These are phyloP conservation scores for Eriocheir sinensis DNA, from an alignment of 1,140 invertebrate genomes.

Conservation along the genomic window DNA sequence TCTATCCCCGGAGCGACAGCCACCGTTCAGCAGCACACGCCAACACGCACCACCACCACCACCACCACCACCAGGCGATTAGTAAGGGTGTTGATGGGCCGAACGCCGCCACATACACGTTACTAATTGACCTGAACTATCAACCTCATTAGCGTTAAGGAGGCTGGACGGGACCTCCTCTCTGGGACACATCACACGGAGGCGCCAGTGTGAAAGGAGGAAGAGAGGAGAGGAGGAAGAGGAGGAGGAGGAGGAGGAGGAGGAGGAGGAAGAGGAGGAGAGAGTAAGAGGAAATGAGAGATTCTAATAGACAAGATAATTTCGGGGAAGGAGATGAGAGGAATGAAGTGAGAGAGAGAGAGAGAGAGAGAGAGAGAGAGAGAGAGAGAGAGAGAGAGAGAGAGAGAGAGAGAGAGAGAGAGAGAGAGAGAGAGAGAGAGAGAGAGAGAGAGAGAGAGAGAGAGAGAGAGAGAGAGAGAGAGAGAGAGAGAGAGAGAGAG, in stretches of 20 bases:
- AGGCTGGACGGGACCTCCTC: neutral
- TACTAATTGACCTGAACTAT: neutral
- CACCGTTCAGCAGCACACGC: too few relatives aligned
- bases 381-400: neutral
- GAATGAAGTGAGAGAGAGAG: neutral
- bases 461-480: neutral
- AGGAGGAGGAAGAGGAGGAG: neutral
- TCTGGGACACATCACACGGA: neutral
- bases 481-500: neutral
- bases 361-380: neutral
- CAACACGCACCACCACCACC: neutral
- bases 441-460: neutral
- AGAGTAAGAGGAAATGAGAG: neutral
- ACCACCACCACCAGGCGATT: neutral
- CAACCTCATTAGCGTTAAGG: constrained; percentile 11
- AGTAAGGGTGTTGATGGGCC: neutral
- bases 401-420: neutral
- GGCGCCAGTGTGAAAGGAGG: neutral
- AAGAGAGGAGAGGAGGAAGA: neutral
- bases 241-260: neutral
- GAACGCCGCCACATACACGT: neutral
- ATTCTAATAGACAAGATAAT: neutral
- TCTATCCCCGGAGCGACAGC: too few relatives aligned
- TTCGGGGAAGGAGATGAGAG: neutral
- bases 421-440: constrained; percentile 14